Evolutionary conservation across 2,888 invertebrate genomes (phyloP), one percentile per base, ranked within the genome.

Genomic region (Mongoloraphidia duomilia): DNA sequence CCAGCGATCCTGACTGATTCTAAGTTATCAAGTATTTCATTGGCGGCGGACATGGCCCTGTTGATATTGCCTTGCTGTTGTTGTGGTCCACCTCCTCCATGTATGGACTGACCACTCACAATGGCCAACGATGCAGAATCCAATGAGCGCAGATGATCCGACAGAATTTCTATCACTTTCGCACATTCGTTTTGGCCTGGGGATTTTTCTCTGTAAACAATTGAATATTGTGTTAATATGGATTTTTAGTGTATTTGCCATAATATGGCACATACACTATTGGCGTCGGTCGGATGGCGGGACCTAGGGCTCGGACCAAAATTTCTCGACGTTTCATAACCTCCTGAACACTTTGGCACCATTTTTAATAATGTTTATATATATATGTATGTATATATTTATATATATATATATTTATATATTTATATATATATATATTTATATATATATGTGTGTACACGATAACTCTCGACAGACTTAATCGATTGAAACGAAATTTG

Each of bases 181-280:
- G 89, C 85, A 65, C 97, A 94, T 66, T 98, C 97, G 5, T 83
- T 80, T 66, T 96, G 95, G 0, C 97, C 97, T 0, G 97, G 97
- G 0, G 96, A 94, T 59, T 90, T 90, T 63, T 95, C 95, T 47
- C 89, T 84, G 61, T 1, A 51, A 55, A 26, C 26, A 6, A 26
- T 6, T 26, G 17, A 2, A 3, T 17, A 2, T 2, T 17, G 17
- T 26, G 3, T 14, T 11, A 17, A 12, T 9, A 41, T 13, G 41
- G 9, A 44, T 41, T 44, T 47, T n/a, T n/a, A n/a, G n/a, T n/a
- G n/a, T n/a, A n/a, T n/a, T n/a, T n/a, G n/a, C n/a, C n/a, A n/a
- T n/a, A n/a, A n/a, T n/a, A n/a, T n/a, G n/a, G n/a, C n/a, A n/a
- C n/a, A n/a, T n/a, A n/a, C n/a, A n/a, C n/a, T n/a, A n/a, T n/a